A percentile compares a stretch with the other conserved stretches of the same genome.
Conservation (phyloP, 2,113 vertebrate genomes). For the Bucco capensis region DNA sequence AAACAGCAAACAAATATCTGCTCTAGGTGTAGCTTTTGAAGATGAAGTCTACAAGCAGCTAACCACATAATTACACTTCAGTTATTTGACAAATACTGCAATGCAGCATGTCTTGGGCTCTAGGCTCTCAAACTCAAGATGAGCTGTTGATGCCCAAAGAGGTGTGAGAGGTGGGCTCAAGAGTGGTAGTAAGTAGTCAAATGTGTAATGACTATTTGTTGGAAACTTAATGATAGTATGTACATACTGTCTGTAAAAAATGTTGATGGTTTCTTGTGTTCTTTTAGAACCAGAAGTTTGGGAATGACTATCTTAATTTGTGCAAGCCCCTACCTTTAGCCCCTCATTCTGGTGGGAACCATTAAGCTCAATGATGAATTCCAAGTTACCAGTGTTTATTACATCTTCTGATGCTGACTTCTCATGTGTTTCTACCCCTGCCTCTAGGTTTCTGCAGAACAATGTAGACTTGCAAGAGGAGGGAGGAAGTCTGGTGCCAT, state of each 20-base stretch:
- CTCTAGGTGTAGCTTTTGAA: neutral
- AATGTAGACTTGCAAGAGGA: neutral
- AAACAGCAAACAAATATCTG: neutral
- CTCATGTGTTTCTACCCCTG: rapidly evolving
- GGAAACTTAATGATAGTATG: neutral
- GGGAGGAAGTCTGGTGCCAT: neutral
- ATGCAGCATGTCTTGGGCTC: neutral
- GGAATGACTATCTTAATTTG: neutral
- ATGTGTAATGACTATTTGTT: neutral
- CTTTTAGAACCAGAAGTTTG: neutral
- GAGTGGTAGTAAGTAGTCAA: neutral
- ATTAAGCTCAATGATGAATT: neutral
- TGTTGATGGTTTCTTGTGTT: neutral
- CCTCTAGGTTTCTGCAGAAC: neutral
- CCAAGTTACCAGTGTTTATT: neutral
- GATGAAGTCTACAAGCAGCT: neutral
- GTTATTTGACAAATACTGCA: neutral
- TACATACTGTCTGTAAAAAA: neutral
- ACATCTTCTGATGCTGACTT: neutral
- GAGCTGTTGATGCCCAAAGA: neutral
- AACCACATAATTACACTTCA: neutral
- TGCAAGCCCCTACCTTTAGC: neutral
- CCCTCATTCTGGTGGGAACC: neutral
- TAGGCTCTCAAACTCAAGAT: neutral
- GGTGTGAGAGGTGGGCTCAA: neutral